These are phyloP conservation scores for Ceyx erithaca DNA, from an alignment of 2,797 vertebrate species.

Conservation along the genomic window DNA sequence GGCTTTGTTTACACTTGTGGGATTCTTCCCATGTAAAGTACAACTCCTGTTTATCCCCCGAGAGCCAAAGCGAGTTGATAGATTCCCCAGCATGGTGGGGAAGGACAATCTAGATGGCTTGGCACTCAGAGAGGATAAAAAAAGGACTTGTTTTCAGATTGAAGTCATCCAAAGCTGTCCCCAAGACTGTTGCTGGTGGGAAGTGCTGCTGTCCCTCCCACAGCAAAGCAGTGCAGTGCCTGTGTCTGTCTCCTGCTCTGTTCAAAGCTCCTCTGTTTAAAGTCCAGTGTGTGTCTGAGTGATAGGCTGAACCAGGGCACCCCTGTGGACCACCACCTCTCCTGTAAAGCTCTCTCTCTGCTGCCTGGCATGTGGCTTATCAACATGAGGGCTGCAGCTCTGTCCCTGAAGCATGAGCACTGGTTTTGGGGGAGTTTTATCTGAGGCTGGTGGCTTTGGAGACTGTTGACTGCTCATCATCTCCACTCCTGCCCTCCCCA, in stretches of 20 bases:
- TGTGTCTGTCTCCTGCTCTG: fast-evolving
- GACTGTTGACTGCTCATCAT: not conserved
- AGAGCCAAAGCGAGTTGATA: not conserved
- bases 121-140: not conserved
- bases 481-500: not conserved
- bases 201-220: not conserved
- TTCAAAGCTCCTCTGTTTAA: not conserved
- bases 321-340: not conserved
- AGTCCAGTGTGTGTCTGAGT: not conserved
- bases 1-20: not conserved
- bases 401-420: fast-evolving
- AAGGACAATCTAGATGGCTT: not conserved
- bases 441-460: not conserved
- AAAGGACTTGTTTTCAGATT: not conserved
- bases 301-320: not conserved
- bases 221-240: not conserved
- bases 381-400: not conserved
- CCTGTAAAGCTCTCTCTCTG: not conserved
- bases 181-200: not conserved
- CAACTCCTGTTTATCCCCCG: not conserved
- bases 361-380: not conserved
- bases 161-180: not conserved
- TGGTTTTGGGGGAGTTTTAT: fast-evolving
- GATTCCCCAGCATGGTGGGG: not conserved
- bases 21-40: not conserved